phyloP scores from a whole-genome alignment of 2,797 vertebrate genomes.

The Margarornis squamiger region DNA sequence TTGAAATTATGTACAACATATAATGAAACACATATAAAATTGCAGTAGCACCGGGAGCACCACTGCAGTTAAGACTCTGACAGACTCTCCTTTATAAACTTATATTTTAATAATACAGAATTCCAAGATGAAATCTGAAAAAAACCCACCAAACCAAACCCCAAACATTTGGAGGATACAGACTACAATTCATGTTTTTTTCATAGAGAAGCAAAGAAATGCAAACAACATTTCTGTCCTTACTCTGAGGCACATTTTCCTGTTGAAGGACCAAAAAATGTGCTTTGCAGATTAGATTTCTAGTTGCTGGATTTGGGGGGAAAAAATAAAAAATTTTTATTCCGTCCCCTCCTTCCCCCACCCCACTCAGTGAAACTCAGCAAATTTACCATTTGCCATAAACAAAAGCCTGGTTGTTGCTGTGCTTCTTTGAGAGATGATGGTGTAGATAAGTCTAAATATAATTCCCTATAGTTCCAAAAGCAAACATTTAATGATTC shows the following conservation, averaged over 20 bases:
- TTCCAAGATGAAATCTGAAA: neutral
- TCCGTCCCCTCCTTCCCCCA: too few relatives aligned
- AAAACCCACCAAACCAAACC: neutral
- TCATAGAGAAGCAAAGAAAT: neutral
- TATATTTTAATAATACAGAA: neutral
- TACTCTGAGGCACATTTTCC: neutral
- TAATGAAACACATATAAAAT: constrained; percentile 51
- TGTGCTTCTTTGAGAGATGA: neutral
- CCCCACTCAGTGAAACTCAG: neutral
- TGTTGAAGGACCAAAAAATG: neutral
- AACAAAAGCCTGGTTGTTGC: neutral
- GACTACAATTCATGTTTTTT: neutral
- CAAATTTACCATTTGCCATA: neutral
- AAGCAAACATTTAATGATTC: neutral
- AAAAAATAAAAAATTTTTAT: neutral
- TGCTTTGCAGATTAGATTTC: neutral
- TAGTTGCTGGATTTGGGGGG: neutral
- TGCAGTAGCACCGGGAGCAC: neutral
- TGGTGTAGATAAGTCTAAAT: neutral
- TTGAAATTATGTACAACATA: constrained; percentile 28
- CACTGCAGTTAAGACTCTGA: neutral
- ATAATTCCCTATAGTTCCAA: neutral
- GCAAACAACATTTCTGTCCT: neutral
- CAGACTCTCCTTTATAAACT: constrained; percentile 1
- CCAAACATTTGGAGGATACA: neutral